phyloP scores from a whole-genome alignment of 2,888 invertebrate genomes.

The Hoplodrina blanda region DNA sequence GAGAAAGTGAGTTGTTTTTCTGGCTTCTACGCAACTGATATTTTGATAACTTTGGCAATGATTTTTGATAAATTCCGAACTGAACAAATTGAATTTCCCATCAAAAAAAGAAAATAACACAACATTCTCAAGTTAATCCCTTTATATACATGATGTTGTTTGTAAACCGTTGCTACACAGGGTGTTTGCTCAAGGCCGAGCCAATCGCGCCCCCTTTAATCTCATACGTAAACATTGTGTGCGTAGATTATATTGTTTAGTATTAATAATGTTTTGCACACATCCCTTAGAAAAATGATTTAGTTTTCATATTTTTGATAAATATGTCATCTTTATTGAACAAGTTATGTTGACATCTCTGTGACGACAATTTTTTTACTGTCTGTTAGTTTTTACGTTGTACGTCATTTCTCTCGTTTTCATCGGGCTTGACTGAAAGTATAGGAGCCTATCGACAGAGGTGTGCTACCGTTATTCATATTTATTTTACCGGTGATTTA shows the following conservation, averaged over 20 bases:
- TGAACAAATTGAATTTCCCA: background rate
- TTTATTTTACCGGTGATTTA: no score
- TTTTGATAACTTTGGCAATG: background rate
- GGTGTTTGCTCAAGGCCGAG: conserved; percentile 48
- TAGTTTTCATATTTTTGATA: background rate
- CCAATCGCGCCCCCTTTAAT: conserved; percentile 60
- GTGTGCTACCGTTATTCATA: no score
- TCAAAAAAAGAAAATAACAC: conserved; percentile 22
- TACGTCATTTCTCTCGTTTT: no score
- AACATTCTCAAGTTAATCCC: conserved; percentile 43
- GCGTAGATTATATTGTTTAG: conserved; percentile 57
- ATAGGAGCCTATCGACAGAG: no score
- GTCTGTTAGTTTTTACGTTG: no score
- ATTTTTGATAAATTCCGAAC: background rate
- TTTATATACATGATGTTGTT: conserved; percentile 43
- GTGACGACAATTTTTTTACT: no score
- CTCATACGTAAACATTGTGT: conserved; percentile 55
- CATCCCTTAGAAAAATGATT: conserved; percentile 11
- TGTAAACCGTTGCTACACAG: conserved; percentile 36
- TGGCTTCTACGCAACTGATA: background rate
- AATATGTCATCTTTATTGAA: background rate
- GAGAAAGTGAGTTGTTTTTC: background rate
- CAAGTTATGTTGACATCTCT: no score
- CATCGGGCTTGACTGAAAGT: no score
- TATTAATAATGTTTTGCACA: conserved; percentile 54